Conservation (phyloP, 1,140 invertebrate genomes). For the Diorhabda sublineata region DNA sequence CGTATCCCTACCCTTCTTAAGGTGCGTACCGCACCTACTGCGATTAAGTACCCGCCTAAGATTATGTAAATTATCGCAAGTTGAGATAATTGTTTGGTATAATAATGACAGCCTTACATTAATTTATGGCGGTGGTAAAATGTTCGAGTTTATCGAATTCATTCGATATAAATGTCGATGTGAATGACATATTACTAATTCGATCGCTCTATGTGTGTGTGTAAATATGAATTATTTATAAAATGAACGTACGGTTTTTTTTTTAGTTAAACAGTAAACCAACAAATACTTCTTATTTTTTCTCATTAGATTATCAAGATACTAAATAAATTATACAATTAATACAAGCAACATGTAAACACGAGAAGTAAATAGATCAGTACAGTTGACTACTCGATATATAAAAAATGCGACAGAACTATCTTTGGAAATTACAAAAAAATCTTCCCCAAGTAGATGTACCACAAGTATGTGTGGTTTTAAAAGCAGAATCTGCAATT, state of each 20-base stretch:
- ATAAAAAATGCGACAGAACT: too few relatives aligned
- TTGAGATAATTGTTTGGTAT: conserved; percentile 29
- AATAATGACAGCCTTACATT: conserved; percentile 30
- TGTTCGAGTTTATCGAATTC: conserved; percentile 26
- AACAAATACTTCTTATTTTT: too few relatives aligned
- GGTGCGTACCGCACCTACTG: conserved; percentile 24
- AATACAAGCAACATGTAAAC: too few relatives aligned
- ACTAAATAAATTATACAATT: too few relatives aligned
- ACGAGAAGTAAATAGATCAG: too few relatives aligned
- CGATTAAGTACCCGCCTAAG: conserved; percentile 30
- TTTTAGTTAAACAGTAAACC: too few relatives aligned
- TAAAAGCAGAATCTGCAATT: too few relatives aligned
- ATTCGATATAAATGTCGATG: conserved; percentile 17
- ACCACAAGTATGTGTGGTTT: too few relatives aligned
- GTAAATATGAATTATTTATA: conserved; percentile 15
- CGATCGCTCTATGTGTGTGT: background rate
- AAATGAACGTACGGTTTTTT: conserved; percentile 8
- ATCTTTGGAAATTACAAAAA: too few relatives aligned
- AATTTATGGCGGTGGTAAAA: conserved; percentile 32
- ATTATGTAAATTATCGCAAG: conserved; percentile 30
- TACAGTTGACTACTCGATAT: too few relatives aligned
- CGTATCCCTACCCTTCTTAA: background rate
- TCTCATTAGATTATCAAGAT: too few relatives aligned
- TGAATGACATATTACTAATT: conserved; percentile 19
- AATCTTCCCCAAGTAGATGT: too few relatives aligned